Evolutionary conservation across 2,888 invertebrate genomes (phyloP).

Genomic region (Parnassius orleans): DNA sequence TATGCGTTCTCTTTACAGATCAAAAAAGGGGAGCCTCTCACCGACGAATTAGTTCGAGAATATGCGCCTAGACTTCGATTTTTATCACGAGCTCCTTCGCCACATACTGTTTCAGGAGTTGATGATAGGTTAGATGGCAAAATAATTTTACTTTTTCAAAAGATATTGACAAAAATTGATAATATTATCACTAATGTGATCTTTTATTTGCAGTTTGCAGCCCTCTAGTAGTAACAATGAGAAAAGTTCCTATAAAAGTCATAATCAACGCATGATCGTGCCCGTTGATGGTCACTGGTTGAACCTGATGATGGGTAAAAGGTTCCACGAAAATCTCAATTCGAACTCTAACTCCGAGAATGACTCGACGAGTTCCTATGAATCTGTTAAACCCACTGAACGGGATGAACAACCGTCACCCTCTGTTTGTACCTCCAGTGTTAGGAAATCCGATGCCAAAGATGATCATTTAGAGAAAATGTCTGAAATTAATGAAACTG

Average conservation of each 20-base stretch:
- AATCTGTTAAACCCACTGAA: slow-evolving; percentile 64
- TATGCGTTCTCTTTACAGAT: slow-evolving; percentile 44
- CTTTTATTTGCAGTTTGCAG: slow-evolving; percentile 57
- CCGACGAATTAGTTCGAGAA: slow-evolving; percentile 63
- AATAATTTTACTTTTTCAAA: neutral
- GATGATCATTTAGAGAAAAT: slow-evolving; percentile 60
- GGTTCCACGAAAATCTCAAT: slow-evolving; percentile 77
- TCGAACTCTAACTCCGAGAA: slow-evolving; percentile 76
- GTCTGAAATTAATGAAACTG: slow-evolving; percentile 48
- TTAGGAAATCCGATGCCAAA: slow-evolving; percentile 71
- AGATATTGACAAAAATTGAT: too few relatives aligned
- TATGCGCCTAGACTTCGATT: slow-evolving; percentile 66
- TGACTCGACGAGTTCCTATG: slow-evolving; percentile 79
- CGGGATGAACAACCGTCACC: slow-evolving; percentile 83
- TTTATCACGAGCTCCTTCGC: slow-evolving; percentile 59
- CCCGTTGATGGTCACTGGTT: slow-evolving; percentile 81
- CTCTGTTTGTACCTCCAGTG: slow-evolving; percentile 67
- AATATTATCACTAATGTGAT: neutral
- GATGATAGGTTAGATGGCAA: slow-evolving; percentile 58
- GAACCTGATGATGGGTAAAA: slow-evolving; percentile 83
- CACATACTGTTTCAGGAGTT: slow-evolving; percentile 34
- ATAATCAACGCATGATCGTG: slow-evolving; percentile 73
- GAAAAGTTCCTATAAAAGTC: slow-evolving; percentile 73
- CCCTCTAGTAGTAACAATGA: slow-evolving; percentile 74
- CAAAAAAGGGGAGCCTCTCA: slow-evolving; percentile 65